Evolutionary conservation across 2,888 invertebrate genomes (phyloP), one percentile per base, ranked within the genome.

Genomic region (Hydraecia micacea): DNA sequence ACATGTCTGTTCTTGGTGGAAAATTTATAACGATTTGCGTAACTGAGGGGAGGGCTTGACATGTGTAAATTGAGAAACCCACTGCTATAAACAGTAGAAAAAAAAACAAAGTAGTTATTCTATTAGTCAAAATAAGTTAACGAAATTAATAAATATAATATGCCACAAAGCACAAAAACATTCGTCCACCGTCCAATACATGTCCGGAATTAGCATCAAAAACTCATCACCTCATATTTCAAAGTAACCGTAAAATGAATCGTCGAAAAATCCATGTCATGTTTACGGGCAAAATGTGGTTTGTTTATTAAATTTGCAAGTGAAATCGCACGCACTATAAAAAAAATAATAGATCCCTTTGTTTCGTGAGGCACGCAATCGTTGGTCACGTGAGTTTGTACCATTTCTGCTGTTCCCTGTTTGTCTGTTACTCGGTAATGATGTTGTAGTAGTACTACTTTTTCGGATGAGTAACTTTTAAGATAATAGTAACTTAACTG

Each of bases 341-440:
- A 87, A 32, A 32, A 32, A 86, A 89, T 89, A 88, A 90, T 80
- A 83, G 87, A 92, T 91, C 83, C 84, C 82, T 88, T 87, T 89
- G 85, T 91, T 83, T 72, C 91, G 89, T 91, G 92, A 75, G 73
- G 69, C 92, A 92, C 91, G 92, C 91, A 75, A 91, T 28, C 21
- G 28, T 15, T 0, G 39, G 66, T 83, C 60, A 83, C 85, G 84
- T 79, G 76, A 83, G 71, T 63, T 46, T 52, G 32, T 66, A 65
- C 52, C 49, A 81, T 84, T 80, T 79, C 36, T 25, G n/a, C 66
- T 71, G 66, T 49, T 58, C 25, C 42, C 36, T 69, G 67, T 82
- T 73, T 84, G n/a, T 78, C 77, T 82, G 63, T 77, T 68, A 62
- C n/a, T 49, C 7, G 58, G 32, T 82, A 75, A 79, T 76, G n/a